Conservation (phyloP, 2,888 invertebrate genomes). For the Peribatodes rhomboidaria region DNA sequence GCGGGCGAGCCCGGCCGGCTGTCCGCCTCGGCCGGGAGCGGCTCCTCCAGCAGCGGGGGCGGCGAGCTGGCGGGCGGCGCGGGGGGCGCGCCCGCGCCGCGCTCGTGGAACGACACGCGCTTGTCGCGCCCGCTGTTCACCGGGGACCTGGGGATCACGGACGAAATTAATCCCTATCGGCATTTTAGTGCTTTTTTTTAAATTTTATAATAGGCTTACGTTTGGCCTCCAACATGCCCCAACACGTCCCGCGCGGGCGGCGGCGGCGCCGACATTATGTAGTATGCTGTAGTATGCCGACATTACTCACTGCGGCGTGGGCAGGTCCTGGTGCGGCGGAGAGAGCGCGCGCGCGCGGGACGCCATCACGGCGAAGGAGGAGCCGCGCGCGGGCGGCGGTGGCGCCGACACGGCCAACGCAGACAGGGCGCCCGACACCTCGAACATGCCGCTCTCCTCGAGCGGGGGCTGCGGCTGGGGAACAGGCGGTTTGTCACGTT, state of each 20-base stretch:
- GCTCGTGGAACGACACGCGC: conserved; percentile 92
- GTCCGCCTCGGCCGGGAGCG: conserved; percentile 93
- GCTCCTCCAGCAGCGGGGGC: conserved; percentile 85
- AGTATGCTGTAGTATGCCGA: no score
- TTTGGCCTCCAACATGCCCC: no score
- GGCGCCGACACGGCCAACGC: conserved; percentile 75
- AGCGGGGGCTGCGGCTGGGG: conserved; percentile 18
- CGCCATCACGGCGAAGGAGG: conserved; percentile 95
- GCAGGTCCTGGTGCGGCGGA: conserved; percentile 71
- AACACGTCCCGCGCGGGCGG: no score
- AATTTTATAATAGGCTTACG: no score
- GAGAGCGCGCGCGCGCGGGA: conserved; percentile 77
- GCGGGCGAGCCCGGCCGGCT: conserved; percentile 92
- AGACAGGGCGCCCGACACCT: conserved; percentile 35
- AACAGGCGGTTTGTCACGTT: neutral
- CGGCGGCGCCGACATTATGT: no score
- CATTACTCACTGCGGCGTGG: conserved; percentile 69
- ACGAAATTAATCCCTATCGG: neutral
- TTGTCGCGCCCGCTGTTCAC: conserved; percentile 81
- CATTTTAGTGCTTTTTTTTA: no score
- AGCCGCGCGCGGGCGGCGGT: conserved; percentile 95
- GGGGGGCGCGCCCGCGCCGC: conserved; percentile 62
- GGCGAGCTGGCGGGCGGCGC: conserved; percentile 60
- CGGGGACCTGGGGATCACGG: conserved; percentile 62
- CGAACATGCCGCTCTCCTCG: conserved; percentile 60